A percentile compares a stretch with the other conserved stretches of the same genome.
Conservation (phyloP, 2,797 vertebrate species). For the Gastrophryne carolinensis region DNA sequence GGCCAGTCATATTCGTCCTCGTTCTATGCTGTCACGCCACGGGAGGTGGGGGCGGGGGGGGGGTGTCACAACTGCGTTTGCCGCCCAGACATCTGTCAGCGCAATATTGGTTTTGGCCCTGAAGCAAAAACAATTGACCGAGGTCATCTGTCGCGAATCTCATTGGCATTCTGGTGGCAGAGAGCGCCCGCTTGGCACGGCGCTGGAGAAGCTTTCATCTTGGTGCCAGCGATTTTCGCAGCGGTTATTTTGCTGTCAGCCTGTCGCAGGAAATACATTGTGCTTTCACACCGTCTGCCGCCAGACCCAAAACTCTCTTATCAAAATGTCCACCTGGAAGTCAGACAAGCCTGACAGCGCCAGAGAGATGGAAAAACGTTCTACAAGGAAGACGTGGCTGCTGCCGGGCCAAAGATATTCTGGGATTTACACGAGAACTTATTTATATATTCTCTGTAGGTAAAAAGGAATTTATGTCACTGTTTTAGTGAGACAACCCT, state of each 20-base stretch:
- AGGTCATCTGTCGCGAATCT: slow-evolving; percentile 30
- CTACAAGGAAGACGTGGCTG: neutral
- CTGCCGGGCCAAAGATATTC: too few relatives aligned
- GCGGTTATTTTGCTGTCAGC: slow-evolving; percentile 25
- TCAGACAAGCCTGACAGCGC: neutral
- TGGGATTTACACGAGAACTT: too few relatives aligned
- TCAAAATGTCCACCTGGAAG: neutral
- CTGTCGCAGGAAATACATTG: neutral
- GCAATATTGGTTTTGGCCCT: slow-evolving; percentile 34
- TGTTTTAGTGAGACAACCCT: too few relatives aligned
- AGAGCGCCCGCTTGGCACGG: slow-evolving; percentile 7
- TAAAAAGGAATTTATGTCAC: too few relatives aligned
- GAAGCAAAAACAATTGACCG: slow-evolving; percentile 41
- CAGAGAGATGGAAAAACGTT: neutral
- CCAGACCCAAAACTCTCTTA: neutral
- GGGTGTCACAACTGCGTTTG: neutral
- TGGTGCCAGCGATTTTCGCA: neutral
- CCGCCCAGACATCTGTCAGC: slow-evolving; percentile 38
- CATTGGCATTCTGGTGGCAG: slow-evolving; percentile 39
- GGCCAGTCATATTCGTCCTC: neutral
- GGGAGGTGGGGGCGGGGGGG: neutral
- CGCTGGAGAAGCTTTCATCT: slow-evolving; percentile 16
- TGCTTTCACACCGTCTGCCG: neutral
- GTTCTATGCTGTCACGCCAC: neutral
- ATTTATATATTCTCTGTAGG: too few relatives aligned